Percentiles rank a stretch among this genome's conserved stretches.
Conservation (phyloP, 2,888 invertebrate species). For the Plusia festucae region DNA sequence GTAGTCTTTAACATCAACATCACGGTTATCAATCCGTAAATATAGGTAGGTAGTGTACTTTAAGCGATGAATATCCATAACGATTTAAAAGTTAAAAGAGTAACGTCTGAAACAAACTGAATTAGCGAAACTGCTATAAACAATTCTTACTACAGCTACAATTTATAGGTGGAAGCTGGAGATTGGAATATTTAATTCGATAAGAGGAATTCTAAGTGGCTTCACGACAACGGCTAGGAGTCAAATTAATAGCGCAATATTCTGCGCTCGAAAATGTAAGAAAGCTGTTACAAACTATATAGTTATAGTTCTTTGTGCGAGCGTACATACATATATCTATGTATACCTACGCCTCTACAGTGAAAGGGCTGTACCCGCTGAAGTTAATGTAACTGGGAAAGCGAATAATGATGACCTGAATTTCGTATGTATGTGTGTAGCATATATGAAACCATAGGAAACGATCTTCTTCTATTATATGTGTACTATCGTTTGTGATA, state of each 20-base stretch:
- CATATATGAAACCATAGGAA: not conserved
- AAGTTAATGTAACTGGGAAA: not conserved
- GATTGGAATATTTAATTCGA: constrained; percentile 56
- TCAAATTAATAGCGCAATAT: constrained; percentile 49
- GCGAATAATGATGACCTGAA: not conserved
- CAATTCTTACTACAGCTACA: constrained; percentile 37
- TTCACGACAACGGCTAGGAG: constrained; percentile 47
- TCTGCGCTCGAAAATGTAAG: constrained; percentile 36
- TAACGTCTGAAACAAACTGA: constrained; percentile 19
- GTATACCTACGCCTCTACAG: not conserved
- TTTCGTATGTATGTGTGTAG: not conserved
- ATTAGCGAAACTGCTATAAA: constrained; percentile 24
- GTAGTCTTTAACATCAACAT: not conserved
- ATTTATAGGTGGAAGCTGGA: constrained; percentile 45
- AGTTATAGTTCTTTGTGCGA: constrained; percentile 3
- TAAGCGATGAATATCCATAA: not conserved
- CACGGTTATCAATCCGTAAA: not conserved
- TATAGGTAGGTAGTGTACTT: not conserved
- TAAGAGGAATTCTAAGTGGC: constrained; percentile 56
- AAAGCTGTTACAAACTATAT: constrained; percentile 39
- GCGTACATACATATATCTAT: not conserved
- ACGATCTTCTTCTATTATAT: too few species aligned
- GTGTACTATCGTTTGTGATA: too few species aligned
- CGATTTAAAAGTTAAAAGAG: not conserved
- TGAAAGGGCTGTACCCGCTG: not conserved